Percentiles rank a stretch among this genome's conserved stretches.
These are phyloP conservation scores for Aphaenogaster ashmeadi DNA, from an alignment of 1,140 invertebrate genomes.

Conservation along the genomic window DNA sequence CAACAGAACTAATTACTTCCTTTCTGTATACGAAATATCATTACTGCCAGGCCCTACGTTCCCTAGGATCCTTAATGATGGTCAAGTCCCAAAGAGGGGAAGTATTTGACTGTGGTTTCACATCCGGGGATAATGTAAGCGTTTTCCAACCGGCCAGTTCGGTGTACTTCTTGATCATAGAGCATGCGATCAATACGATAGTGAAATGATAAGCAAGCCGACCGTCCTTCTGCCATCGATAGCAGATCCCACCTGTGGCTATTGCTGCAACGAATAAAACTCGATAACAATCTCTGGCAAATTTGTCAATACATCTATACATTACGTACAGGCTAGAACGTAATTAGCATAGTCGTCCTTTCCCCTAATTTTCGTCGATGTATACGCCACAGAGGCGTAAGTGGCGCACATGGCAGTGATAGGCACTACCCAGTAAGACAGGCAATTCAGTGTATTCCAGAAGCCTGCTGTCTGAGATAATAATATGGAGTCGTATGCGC, in stretches of 20 bases:
- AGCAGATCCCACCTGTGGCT: background rate
- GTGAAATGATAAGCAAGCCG: background rate
- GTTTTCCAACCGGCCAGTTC: background rate
- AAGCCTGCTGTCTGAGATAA: constrained; percentile 88
- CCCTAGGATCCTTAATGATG: constrained; percentile 1
- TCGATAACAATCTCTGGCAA: background rate
- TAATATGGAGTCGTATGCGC: constrained; percentile 88
- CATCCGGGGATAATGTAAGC: too few relatives aligned
- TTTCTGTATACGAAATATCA: background rate
- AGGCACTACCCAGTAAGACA: constrained; percentile 88
- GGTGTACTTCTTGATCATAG: background rate
- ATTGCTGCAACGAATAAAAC: constrained; percentile 47
- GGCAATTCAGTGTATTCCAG: constrained; percentile 84
- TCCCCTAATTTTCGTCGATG: constrained; percentile 88
- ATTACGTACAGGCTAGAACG: constrained; percentile 76
- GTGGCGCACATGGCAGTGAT: constrained; percentile 89
- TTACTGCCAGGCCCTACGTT: constrained; percentile 8
- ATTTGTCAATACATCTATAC: background rate
- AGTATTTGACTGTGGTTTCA: too few relatives aligned
- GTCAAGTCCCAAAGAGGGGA: background rate
- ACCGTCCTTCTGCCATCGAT: background rate
- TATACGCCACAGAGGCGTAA: constrained; percentile 89
- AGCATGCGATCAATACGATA: background rate
- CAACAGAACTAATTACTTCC: constrained; percentile 10
- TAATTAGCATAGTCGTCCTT: constrained; percentile 89